Base-by-base conservation (phyloP, 2,888 invertebrate genomes). In the Julus scanicus region DNA sequence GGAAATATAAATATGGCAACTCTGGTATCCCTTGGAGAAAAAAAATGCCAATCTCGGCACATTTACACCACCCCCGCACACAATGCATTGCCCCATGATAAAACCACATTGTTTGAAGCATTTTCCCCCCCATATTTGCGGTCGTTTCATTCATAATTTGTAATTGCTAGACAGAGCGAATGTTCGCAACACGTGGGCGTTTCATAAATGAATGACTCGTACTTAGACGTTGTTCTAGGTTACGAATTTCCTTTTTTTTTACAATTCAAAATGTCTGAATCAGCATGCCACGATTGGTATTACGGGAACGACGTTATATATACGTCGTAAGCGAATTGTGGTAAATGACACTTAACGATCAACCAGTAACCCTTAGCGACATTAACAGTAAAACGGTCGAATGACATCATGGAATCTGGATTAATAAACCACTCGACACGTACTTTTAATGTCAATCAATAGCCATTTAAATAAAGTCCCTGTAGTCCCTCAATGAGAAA, bases 311-410 rank as follows among this genome's bases (percentile, higher is more conserved):
- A n/a, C n/a, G n/a, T n/a, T n/a, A n/a, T n/a, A n/a, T n/a, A n/a
- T n/a, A n/a, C n/a, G n/a, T n/a, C n/a, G n/a, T n/a, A n/a, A n/a
- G n/a, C n/a, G n/a, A n/a, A n/a, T n/a, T n/a, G 5, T 5, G 63
- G 63, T 63, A 3, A 63, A 5, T n/a, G 17, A 17, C n/a, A 63
- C 53, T 53, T 2, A 15, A 53, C 11, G 53, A 15, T 53, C 63
- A 63, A 63, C n/a, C 15, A n/a, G 63, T n/a, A 63, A n/a, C 63
- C 63, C 63, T n/a, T 63, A 63, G 63, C 63, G 63, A 63, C 63
- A n/a, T 63, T 63, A 63, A n/a, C 17, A 63, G 63, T 17, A 17
- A n/a, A 63, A n/a, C 17, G 63, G 5, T 63, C 63, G 63, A 63
- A n/a, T 63, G 53, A 53, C 15, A 15, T 44, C 44, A 44, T 44